Evolutionary conservation across 2,888 invertebrate genomes (phyloP).

Genomic region (Drepanosiphum platanoidis): DNA sequence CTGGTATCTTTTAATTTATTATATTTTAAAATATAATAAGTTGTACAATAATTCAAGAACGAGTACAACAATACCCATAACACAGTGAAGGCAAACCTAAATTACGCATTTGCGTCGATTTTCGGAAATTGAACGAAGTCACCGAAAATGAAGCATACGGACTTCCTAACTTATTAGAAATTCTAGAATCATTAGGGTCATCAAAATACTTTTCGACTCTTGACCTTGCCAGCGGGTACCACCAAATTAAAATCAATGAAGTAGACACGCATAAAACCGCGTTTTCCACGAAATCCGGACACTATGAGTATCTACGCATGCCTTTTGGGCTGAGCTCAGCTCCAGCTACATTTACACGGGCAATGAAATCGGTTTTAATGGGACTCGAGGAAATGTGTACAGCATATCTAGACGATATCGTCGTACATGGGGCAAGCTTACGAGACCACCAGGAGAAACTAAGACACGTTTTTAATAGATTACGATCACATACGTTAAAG

Average conservation of each 20-base stretch:
- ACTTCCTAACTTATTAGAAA: neutral
- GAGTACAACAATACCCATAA: too few species aligned
- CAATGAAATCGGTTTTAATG: neutral
- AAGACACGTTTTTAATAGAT: neutral
- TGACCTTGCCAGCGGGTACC: neutral
- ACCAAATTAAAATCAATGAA: neutral
- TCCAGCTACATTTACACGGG: neutral
- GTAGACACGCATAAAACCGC: conserved; percentile 1
- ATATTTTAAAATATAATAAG: too few species aligned
- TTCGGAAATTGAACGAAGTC: neutral
- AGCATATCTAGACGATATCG: neutral
- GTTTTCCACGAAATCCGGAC: neutral
- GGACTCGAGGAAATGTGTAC: neutral
- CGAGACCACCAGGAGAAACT: neutral
- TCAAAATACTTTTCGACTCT: neutral
- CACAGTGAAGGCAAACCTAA: neutral
- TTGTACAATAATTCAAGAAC: too few species aligned
- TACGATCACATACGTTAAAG: neutral
- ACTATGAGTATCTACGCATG: conserved; percentile 5
- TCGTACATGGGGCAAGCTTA: neutral
- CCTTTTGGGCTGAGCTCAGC: neutral
- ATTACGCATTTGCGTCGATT: neutral
- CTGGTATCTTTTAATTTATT: too few species aligned
- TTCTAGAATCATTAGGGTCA: neutral
- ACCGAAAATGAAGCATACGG: neutral